phyloP scores from a whole-genome alignment of 2,797 vertebrate genomes.

The Propithecus deckenii region DNA sequence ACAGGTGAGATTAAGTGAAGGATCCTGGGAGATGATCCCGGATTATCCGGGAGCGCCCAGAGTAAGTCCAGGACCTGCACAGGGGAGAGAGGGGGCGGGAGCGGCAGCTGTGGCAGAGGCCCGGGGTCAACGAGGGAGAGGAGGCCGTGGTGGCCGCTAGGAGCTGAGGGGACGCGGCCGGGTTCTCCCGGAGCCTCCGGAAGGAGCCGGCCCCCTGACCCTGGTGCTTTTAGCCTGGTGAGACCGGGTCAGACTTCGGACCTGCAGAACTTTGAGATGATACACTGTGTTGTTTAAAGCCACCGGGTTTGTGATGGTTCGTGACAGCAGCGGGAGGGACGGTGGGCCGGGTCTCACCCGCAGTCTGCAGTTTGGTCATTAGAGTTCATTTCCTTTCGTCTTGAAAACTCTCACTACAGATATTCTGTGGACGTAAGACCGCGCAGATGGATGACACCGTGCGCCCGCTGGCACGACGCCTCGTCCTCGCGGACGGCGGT shows the following conservation, averaged over 20 bases:
- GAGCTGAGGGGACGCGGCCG: accelerated
- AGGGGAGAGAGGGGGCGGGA: neutral
- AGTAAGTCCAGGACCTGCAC: accelerated
- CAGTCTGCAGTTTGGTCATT: neutral
- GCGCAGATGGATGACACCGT: neutral
- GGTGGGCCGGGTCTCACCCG: neutral
- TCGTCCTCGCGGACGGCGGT: neutral
- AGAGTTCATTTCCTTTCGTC: neutral
- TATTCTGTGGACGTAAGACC: neutral
- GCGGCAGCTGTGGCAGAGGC: neutral
- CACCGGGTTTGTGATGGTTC: neutral
- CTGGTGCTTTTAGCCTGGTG: neutral
- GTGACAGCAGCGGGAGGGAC: neutral
- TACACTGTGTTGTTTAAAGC: neutral
- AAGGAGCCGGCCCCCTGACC: neutral
- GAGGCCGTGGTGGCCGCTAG: accelerated
- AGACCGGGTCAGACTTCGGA: neutral
- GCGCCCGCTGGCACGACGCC: neutral
- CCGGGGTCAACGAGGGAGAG: too few relatives aligned
- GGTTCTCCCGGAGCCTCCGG: accelerated
- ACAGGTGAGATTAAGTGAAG: neutral
- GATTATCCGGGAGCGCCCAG: neutral
- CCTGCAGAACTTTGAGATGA: neutral
- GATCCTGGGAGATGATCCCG: too few relatives aligned
- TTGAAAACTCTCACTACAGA: neutral